phyloP scores from a whole-genome alignment of 2,888 invertebrate species.

The Melieria omissa region DNA sequence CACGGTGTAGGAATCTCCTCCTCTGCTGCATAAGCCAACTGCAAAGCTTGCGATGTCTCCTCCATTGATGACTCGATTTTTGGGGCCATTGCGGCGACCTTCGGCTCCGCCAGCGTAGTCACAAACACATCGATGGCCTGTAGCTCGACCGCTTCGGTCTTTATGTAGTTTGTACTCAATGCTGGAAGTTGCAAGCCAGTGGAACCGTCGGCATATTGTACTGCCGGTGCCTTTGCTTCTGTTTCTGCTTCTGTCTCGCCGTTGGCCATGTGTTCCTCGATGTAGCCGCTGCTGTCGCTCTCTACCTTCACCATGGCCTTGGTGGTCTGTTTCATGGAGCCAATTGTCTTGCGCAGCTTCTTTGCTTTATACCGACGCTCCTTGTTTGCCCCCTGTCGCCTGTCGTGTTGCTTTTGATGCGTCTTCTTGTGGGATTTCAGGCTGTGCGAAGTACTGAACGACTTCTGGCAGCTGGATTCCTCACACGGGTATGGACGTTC shows the following conservation, averaged over 20 bases:
- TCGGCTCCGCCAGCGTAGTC: slow-evolving; percentile 35
- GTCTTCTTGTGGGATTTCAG: slow-evolving; percentile 82
- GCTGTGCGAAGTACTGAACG: slow-evolving; percentile 88
- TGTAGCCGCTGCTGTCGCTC: slow-evolving; percentile 38
- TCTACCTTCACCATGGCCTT: slow-evolving; percentile 35
- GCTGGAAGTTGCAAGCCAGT: slow-evolving; percentile 41
- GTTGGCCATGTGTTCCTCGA: slow-evolving; percentile 32
- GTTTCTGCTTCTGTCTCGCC: slow-evolving; percentile 10
- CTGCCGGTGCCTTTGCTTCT: slow-evolving; percentile 22
- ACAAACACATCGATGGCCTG: slow-evolving; percentile 37
- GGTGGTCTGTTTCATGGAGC: slow-evolving; percentile 28
- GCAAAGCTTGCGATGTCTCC: slow-evolving; percentile 72
- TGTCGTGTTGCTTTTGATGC: slow-evolving; percentile 70
- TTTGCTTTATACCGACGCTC: slow-evolving; percentile 41
- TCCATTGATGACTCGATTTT: slow-evolving; percentile 53
- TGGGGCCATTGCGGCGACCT: slow-evolving; percentile 36
- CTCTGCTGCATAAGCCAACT: slow-evolving; percentile 79
- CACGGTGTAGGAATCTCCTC: slow-evolving; percentile 80
- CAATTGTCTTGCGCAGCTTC: slow-evolving; percentile 17
- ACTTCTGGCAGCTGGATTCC: slow-evolving; percentile 75
- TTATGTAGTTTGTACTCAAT: slow-evolving; percentile 45
- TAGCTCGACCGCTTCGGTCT: slow-evolving; percentile 46
- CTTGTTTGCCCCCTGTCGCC: slow-evolving; percentile 33
- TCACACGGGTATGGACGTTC: slow-evolving; percentile 83
- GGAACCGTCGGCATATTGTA: background rate